Percentiles rank a stretch among this genome's conserved stretches.
These are phyloP conservation scores for Alethe diademata DNA, from an alignment of 2,113 vertebrate genomes.

Conservation along the genomic window DNA sequence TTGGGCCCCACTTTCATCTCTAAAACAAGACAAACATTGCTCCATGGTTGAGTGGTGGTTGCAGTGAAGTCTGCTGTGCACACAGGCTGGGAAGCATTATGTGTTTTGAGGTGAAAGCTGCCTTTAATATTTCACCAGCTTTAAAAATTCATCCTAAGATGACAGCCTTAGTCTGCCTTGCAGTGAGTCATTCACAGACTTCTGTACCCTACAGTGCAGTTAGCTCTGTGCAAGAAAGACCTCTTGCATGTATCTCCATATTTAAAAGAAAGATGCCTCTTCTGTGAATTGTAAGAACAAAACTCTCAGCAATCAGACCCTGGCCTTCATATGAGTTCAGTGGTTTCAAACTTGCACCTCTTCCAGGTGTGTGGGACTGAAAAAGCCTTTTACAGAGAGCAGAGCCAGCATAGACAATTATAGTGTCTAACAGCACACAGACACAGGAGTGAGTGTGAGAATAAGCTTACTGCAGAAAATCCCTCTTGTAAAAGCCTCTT, in stretches of 20 bases:
- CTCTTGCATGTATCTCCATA: background rate
- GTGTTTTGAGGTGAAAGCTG: conserved; percentile 23
- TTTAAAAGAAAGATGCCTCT: background rate
- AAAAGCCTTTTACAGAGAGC: background rate
- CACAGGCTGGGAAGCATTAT: background rate
- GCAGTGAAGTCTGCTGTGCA: background rate
- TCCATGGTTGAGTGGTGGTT: background rate
- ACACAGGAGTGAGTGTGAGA: background rate
- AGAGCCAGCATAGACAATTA: background rate
- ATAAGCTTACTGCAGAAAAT: background rate
- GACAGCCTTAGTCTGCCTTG: background rate
- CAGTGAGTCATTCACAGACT: background rate
- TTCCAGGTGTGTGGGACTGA: background rate
- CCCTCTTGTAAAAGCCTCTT: background rate
- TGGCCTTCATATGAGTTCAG: background rate
- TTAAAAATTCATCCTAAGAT: conserved; percentile 31
- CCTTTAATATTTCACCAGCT: conserved; percentile 43
- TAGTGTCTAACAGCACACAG: background rate
- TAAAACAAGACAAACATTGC: background rate
- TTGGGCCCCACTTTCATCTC: background rate
- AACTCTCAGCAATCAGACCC: background rate
- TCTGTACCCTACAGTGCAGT: background rate
- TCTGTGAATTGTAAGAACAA: background rate
- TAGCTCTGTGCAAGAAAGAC: background rate
- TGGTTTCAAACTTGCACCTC: background rate